Percentiles rank a stretch among this genome's conserved stretches.
These are phyloP conservation scores for Diorhabda carinulata DNA, from an alignment of 1,140 invertebrate genomes.

Conservation along the genomic window DNA sequence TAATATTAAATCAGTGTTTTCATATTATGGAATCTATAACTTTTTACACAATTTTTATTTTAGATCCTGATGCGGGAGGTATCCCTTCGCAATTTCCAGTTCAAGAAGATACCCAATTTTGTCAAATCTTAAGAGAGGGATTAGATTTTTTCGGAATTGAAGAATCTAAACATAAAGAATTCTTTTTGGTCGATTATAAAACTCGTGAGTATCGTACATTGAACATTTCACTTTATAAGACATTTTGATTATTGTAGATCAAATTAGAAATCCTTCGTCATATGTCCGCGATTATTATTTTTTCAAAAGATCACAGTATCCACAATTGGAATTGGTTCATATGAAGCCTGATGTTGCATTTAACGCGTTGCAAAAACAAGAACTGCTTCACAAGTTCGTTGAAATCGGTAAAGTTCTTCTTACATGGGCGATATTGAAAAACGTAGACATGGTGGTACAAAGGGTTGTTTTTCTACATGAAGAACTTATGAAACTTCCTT, in stretches of 20 bases:
- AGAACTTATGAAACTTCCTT: conserved; percentile 96
- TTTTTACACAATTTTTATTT: conserved; percentile 25
- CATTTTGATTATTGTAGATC: conserved; percentile 58
- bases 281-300: conserved; percentile 98
- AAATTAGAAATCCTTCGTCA: conserved; percentile 89
- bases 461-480: conserved; percentile 98
- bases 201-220: conserved; percentile 73
- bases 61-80: conserved; percentile 81
- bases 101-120: conserved; percentile 98
- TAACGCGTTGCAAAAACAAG: conserved; percentile 86
- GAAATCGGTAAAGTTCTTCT: conserved; percentile 93
- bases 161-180: conserved; percentile 81
- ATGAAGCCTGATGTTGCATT: conserved; percentile 91
- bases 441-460: conserved; percentile 91
- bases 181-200: conserved; percentile 96
- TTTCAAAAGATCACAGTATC: conserved; percentile 97
- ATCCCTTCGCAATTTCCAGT: conserved; percentile 98
- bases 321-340: conserved; percentile 90
- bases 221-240: background rate
- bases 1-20: conserved; percentile 28
- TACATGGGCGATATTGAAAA: conserved; percentile 86
- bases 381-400: conserved; percentile 90
- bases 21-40: background rate
- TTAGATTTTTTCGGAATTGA: conserved; percentile 97
- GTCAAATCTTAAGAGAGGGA: conserved; percentile 90